phyloP scores from a whole-genome alignment of 1,140 invertebrate genomes.

The Magallana ariakensis region DNA sequence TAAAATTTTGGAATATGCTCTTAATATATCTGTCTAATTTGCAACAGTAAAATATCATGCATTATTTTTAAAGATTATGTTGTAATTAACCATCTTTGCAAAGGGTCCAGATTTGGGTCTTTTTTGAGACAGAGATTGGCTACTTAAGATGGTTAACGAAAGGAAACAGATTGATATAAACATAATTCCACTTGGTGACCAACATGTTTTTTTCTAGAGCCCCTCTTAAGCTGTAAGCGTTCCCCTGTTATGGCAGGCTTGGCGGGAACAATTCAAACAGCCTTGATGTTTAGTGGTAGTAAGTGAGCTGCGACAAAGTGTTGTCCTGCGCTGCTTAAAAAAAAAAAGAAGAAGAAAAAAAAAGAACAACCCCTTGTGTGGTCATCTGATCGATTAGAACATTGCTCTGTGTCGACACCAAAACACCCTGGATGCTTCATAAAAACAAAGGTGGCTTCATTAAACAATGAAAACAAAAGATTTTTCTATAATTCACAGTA shows the following conservation, averaged over 20 bases:
- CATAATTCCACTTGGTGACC: not conserved
- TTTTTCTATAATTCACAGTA: not conserved
- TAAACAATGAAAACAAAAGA: not conserved
- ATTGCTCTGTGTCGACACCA: not conserved
- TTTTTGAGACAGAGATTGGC: too few relatives aligned
- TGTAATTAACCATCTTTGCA: too few relatives aligned
- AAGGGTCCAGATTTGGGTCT: too few relatives aligned
- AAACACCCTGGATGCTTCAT: not conserved
- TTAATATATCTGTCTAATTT: too few relatives aligned
- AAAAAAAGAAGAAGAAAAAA: too few relatives aligned
- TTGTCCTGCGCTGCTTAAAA: not conserved
- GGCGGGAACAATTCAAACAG: constrained; percentile 16
- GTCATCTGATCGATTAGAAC: not conserved
- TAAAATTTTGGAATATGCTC: too few relatives aligned
- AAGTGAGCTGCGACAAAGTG: constrained; percentile 1
- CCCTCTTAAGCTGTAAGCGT: constrained; percentile 32
- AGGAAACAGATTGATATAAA: too few relatives aligned
- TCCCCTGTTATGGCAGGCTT: constrained; percentile 24
- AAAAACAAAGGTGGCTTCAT: not conserved
- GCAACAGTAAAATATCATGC: too few relatives aligned
- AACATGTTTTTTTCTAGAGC: constrained; percentile 24
- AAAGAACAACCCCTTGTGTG: not conserved
- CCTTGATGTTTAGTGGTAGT: constrained; percentile 27
- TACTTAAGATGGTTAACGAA: too few relatives aligned
- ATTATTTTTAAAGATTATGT: too few relatives aligned